Evolutionary conservation across 2,113 vertebrate species (phyloP).

Genomic region (Hippocampus comes): DNA sequence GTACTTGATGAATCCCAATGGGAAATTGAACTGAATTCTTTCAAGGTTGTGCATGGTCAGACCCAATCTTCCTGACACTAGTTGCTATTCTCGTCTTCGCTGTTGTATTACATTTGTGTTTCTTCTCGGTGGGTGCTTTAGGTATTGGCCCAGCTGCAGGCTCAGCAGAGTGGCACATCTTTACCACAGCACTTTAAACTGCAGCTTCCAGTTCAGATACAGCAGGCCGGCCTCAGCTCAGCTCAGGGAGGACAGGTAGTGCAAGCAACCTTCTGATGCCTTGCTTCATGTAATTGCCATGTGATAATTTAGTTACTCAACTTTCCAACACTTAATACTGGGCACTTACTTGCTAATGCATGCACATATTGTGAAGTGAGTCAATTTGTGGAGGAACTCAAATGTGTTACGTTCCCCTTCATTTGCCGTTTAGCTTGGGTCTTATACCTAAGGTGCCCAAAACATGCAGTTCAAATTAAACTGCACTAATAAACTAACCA

Average conservation of each 20-base stretch:
- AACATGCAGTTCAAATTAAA: no score
- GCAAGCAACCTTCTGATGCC: background rate
- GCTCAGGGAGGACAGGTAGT: slow-evolving; percentile 65
- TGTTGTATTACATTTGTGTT: slow-evolving; percentile 4
- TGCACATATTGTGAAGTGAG: no score
- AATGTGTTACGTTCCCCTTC: no score
- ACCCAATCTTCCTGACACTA: background rate
- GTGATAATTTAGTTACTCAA: no score
- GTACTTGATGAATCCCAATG: background rate
- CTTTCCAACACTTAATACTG: no score
- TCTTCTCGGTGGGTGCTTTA: slow-evolving; percentile 21
- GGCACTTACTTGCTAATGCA: no score
- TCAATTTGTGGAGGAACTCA: no score
- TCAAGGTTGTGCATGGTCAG: background rate
- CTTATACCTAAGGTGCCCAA: no score
- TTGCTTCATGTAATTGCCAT: no score
- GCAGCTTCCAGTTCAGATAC: slow-evolving; percentile 85
- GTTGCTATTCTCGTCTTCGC: background rate
- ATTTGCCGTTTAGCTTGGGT: no score
- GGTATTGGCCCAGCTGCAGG: slow-evolving; percentile 83
- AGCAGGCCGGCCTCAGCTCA: slow-evolving; percentile 71
- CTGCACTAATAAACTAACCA: no score
- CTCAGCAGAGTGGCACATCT: slow-evolving; percentile 78
- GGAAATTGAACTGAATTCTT: background rate
- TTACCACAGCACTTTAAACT: slow-evolving; percentile 84